Percentiles rank a stretch among this genome's conserved stretches.
Conservation (phyloP, 2,113 vertebrate genomes). For the Antechinus stuartii region DNA sequence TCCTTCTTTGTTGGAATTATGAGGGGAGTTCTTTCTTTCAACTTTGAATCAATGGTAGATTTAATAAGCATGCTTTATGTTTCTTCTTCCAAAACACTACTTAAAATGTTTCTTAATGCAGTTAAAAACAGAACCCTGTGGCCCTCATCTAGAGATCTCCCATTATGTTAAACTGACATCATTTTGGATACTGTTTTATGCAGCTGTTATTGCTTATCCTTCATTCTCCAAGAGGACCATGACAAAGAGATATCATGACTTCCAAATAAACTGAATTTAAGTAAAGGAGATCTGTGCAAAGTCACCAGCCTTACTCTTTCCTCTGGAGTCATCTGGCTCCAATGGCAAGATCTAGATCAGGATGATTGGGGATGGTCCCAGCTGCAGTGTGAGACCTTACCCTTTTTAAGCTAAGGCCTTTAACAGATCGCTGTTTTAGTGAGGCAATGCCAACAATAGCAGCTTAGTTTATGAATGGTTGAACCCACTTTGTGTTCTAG, state of each 20-base stretch:
- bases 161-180: background rate
- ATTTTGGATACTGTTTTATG: background rate
- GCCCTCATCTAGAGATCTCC: background rate
- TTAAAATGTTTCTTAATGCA: background rate
- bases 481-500: background rate
- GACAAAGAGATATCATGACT: too few relatives aligned
- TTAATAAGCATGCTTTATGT: background rate
- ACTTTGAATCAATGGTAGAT: background rate
- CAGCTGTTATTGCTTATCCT: background rate
- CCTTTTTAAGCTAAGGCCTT: too few relatives aligned
- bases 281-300: background rate
- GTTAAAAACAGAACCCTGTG: background rate
- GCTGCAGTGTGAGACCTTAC: too few relatives aligned
- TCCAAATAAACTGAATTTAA: too few relatives aligned
- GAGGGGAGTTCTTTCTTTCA: background rate
- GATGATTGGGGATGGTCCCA: too few relatives aligned
- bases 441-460: background rate
- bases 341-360: too few relatives aligned
- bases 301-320: too few relatives aligned
- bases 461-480: background rate
- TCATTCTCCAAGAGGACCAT: too few relatives aligned
- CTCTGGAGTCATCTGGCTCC: too few relatives aligned
- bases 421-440: too few relatives aligned
- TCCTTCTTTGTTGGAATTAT: background rate
- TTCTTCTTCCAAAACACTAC: background rate